phyloP scores from a whole-genome alignment of 2,888 invertebrate genomes.

The Drosophila robusta region DNA sequence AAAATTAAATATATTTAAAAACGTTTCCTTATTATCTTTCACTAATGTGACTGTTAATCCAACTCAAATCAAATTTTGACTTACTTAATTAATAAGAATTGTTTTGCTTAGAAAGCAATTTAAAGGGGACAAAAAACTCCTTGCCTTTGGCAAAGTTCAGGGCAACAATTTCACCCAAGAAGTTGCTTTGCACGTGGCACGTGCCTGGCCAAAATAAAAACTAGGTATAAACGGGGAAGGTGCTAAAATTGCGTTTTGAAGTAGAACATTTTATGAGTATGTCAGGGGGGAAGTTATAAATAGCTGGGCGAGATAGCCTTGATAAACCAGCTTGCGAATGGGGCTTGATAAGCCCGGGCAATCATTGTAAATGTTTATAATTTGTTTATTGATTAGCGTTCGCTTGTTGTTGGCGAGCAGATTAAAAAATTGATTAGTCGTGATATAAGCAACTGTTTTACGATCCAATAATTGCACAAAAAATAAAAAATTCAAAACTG shows the following conservation, averaged over 20 bases:
- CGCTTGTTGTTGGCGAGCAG: constrained; percentile 44
- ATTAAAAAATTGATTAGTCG: constrained; percentile 50
- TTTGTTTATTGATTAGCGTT: constrained; percentile 68
- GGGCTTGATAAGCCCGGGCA: constrained; percentile 51
- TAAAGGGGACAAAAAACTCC: constrained; percentile 11
- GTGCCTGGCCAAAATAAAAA: constrained; percentile 45
- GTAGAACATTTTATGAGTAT: constrained; percentile 5
- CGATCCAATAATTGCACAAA: constrained; percentile 22
- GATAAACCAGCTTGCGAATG: constrained; percentile 59
- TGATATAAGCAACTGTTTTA: constrained; percentile 46
- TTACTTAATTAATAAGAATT: too few relatives aligned
- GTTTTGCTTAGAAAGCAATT: background rate
- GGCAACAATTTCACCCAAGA: constrained; percentile 13
- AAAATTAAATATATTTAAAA: too few relatives aligned
- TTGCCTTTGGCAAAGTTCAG: constrained; percentile 17
- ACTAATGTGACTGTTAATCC: too few relatives aligned
- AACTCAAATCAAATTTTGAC: too few relatives aligned
- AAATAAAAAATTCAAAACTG: background rate
- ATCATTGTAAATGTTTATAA: constrained; percentile 72
- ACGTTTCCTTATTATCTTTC: too few relatives aligned
- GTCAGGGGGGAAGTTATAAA: constrained; percentile 47
- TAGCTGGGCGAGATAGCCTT: constrained; percentile 57
- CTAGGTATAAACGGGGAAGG: background rate
- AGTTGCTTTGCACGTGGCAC: constrained; percentile 58
- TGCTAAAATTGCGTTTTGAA: constrained; percentile 19